Conservation (phyloP, 2,888 invertebrate genomes). For the Rhamphomyia laevipes region DNA sequence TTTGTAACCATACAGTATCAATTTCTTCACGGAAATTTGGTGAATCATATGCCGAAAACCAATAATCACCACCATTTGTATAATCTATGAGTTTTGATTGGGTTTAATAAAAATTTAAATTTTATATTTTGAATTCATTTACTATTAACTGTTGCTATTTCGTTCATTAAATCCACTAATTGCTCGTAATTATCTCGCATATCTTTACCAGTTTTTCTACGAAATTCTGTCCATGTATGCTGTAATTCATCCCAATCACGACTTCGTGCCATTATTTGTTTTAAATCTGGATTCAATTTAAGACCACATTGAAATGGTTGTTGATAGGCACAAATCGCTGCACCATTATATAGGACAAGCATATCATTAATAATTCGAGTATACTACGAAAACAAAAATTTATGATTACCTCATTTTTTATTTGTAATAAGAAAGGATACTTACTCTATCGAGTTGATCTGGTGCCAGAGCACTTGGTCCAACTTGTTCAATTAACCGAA, state of each 20-base stretch:
- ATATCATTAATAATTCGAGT: constrained; percentile 80
- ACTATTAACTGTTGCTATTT: constrained; percentile 72
- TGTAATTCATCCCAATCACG: constrained; percentile 81
- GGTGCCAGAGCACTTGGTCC: constrained; percentile 75
- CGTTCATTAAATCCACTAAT: constrained; percentile 64
- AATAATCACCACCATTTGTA: constrained; percentile 75
- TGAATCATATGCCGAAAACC: constrained; percentile 80
- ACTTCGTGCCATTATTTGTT: constrained; percentile 64
- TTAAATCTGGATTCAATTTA: constrained; percentile 65
- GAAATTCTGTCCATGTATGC: constrained; percentile 83
- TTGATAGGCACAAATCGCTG: constrained; percentile 72
- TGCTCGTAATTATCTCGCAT: constrained; percentile 71
- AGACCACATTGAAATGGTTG: constrained; percentile 74
- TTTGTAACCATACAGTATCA: constrained; percentile 70
- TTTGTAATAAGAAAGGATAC: constrained; percentile 15
- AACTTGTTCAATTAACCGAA: constrained; percentile 63
- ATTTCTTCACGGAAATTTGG: constrained; percentile 63
- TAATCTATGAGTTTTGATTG: constrained; percentile 52
- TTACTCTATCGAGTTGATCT: constrained; percentile 71
- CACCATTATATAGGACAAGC: constrained; percentile 75
- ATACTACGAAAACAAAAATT: constrained; percentile 46
- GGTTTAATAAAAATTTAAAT: not conserved
- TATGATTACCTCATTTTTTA: not conserved
- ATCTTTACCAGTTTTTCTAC: constrained; percentile 69
- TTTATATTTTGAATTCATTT: constrained; percentile 18